Percentiles rank a stretch among this genome's conserved stretches.
Evolutionary conservation across 2,113 vertebrate genomes (phyloP).

Genomic region (Xenus cinereus): DNA sequence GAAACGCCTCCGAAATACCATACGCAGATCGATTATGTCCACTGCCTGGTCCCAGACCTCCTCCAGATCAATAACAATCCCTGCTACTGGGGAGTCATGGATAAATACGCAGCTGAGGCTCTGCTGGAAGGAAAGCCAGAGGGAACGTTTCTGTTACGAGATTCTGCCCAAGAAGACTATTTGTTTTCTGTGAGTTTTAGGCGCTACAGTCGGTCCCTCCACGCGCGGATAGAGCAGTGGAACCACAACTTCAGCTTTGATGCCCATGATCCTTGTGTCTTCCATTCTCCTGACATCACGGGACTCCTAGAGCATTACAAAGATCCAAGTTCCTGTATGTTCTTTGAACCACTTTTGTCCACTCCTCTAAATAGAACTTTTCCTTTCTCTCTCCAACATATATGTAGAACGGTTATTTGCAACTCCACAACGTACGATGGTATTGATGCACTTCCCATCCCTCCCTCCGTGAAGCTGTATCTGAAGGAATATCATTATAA

Average conservation of each 20-base stretch:
- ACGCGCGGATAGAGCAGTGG: conserved; percentile 94
- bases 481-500: conserved; percentile 94
- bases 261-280: conserved; percentile 94
- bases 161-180: conserved; percentile 95
- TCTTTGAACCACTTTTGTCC: conserved; percentile 95
- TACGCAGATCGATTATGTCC: conserved; percentile 84
- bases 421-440: conserved; percentile 90
- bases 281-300: conserved; percentile 90
- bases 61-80: conserved; percentile 96
- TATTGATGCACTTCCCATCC: conserved; percentile 85
- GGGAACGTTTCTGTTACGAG: conserved; percentile 91
- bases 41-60: conserved; percentile 92
- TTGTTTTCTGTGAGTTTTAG: conserved; percentile 97
- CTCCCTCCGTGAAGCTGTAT: conserved; percentile 88
- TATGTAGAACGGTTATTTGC: conserved; percentile 92
- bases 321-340: conserved; percentile 93
- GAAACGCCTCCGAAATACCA: conserved; percentile 77
- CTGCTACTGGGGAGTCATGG: conserved; percentile 96
- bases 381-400: conserved; percentile 91
- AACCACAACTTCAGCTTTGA: conserved; percentile 97
- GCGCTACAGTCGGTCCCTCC: conserved; percentile 95
- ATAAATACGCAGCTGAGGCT: conserved; percentile 93
- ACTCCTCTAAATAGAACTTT: conserved; percentile 89
- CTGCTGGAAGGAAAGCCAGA: conserved; percentile 95
- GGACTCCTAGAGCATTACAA: conserved; percentile 94